Base-by-base conservation (phyloP, 2,888 invertebrate species). In the Latrodectus hesperus region DNA sequence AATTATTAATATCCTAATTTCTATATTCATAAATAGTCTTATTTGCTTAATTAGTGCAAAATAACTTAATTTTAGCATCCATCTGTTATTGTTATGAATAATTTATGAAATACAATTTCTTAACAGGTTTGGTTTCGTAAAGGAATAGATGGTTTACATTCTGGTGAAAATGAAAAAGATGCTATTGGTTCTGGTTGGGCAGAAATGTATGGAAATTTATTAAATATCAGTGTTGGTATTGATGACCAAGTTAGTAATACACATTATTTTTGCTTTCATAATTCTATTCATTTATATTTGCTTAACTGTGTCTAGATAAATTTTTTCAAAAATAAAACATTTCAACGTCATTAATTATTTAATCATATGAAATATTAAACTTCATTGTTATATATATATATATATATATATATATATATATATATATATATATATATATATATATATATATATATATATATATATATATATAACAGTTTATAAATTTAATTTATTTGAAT, bases 111-210 rank as follows among this genome's bases (percentile, higher is more conserved):
- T 68, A 22, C 22, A 17, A 12, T 80, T 72, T 51, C 49, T 64
- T 64, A 64, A 53, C 77, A 91, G 91, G 96, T 97, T 4, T 98
- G 97, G 97, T 98, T 97, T 91, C 94, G 97, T 90, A 95, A 96
- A 92, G 95, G 94, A 93, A 91, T 93, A 14, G 87, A 90, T 64
- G 90, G 90, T 1, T 90, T 90, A 51, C 82, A 91, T 72, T 94
- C 95, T 38, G 95, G 96, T 8, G 93, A 94, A 88, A 95, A 95
- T 90, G 96, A 96, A 92, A 94, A 95, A 91, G 93, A 95, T 85
- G 96, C 96, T 11, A 95, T 95, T 91, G 97, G 97, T 8, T 95
- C 94, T 91, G 95, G 96, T 51, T 98, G 98, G 98, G 94, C 97
- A 52, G 96, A 97, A 93, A 97, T 98, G 94, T 95, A 96, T 88